Conservation (phyloP, 2,113 vertebrate genomes). For the Neodontobutis hainanensis region DNA sequence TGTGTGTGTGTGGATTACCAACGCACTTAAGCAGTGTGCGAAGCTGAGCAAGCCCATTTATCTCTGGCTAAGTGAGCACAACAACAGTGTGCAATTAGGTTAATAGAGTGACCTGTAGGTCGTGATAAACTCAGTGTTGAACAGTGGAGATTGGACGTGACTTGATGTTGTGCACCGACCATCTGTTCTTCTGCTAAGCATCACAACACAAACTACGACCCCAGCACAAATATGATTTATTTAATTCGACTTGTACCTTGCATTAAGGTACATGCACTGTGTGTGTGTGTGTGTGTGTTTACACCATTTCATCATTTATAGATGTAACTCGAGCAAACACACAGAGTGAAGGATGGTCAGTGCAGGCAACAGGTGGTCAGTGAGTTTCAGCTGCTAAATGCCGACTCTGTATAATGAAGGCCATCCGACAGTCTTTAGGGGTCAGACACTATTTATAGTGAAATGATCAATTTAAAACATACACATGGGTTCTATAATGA, state of each 20-base stretch:
- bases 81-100: constrained; percentile 67
- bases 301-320: constrained; percentile 39
- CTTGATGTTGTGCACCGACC: constrained; percentile 48
- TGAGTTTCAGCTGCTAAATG: constrained; percentile 57
- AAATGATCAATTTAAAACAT: background rate
- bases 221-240: background rate
- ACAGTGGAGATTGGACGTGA: constrained; percentile 57
- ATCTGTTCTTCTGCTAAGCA: constrained; percentile 70
- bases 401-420: constrained; percentile 52
- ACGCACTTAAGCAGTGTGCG: constrained; percentile 8
- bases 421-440: constrained; percentile 17
- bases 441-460: constrained; percentile 29
- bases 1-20: constrained; percentile 44
- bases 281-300: too few relatives aligned
- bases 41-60: constrained; percentile 38
- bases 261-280: too few relatives aligned
- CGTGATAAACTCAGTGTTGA: constrained; percentile 60
- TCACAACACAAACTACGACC: background rate
- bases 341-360: constrained; percentile 25
- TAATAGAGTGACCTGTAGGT: constrained; percentile 64
- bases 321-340: constrained; percentile 21
- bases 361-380: constrained; percentile 59
- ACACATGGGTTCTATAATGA: background rate
- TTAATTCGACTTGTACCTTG: background rate
- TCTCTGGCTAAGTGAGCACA: constrained; percentile 39